Evolutionary conservation across 2,888 invertebrate genomes (phyloP), one percentile per base, ranked within the genome.

Genomic region (Drosophila picticornis): DNA sequence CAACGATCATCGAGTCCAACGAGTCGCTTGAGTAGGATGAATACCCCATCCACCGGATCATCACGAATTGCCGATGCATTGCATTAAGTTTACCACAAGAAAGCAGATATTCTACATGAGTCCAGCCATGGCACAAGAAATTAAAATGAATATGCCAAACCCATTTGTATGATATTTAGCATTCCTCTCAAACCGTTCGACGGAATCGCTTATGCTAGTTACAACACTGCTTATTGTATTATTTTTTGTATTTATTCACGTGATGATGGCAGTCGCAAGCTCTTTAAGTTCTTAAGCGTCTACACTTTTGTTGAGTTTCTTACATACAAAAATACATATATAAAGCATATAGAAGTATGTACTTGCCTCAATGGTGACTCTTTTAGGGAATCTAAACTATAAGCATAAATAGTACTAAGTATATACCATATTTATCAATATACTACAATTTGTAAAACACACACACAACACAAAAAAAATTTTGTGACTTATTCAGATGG

Each of bases 1-100:
- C 96, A 52, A 94, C 95, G 78, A 95, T 95, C 72, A 94, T 96
- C 46, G 95, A 96, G 75, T 94, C 95, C 16, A 90, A 88, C 68
- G 92, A 91, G 70, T 53, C 82, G 31, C 65, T 89, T 0, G 76
- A 85, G 34, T 89, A 89, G 25, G 31, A n/a, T 38, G 11, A n/a
- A 27, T 31, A 38, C 11, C 27, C n/a, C 31, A 19, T 9, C 27
- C 27, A 19, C 16, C 19, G 19, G 27, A 27, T 27, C 11, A 50
- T 4, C 19, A 22, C 9, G 22, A 53, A 25, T 10, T 13, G 16
- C 36, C 38, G 43, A 36, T 43, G 38, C 62, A 58, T 16, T 36
- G 77, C 77, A 80, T 80, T 76, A 80, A 72, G 59, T 70, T 60
- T 57, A 57, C 40, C 63, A 58, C 48, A 57, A 43, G 16, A 57